Evolutionary conservation across 2,797 vertebrate genomes (phyloP).

Genomic region (Poeciliopsis paucimaculata): DNA sequence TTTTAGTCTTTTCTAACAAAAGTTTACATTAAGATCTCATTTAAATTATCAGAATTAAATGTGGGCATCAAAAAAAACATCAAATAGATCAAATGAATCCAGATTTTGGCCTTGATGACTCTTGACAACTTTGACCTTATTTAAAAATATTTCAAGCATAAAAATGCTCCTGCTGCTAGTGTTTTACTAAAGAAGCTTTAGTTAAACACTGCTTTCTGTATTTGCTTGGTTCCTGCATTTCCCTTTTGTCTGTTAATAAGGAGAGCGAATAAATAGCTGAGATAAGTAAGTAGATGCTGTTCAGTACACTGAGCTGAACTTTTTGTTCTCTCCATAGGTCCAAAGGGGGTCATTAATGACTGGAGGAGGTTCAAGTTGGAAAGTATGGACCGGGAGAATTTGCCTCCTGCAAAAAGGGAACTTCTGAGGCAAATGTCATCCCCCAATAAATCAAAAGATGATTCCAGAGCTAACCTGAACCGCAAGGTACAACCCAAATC

Average conservation of each 20-base stretch:
- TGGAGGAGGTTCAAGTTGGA: constrained; percentile 98
- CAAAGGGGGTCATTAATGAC: constrained; percentile 97
- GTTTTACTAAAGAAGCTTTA: neutral
- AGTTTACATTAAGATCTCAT: neutral
- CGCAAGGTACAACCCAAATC: constrained; percentile 85
- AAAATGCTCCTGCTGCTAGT: neutral
- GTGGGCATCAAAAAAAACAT: neutral
- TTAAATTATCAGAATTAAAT: neutral
- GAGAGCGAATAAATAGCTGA: neutral
- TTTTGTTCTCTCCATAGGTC: constrained; percentile 79
- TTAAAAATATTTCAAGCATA: neutral
- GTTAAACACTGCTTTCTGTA: neutral
- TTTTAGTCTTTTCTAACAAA: neutral
- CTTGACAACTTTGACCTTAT: neutral
- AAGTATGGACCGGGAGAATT: constrained; percentile 87
- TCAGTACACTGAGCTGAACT: neutral
- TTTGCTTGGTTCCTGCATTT: neutral
- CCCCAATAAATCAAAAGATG: constrained; percentile 80
- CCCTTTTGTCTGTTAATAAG: neutral
- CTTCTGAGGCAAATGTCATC: constrained; percentile 96
- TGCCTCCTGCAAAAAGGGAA: constrained; percentile 88
- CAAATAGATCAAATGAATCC: neutral
- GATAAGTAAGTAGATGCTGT: neutral
- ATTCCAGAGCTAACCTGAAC: constrained; percentile 82
- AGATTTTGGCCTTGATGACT: neutral